Conservation (phyloP, 2,797 vertebrate species). For the Stomatorhinus walkeri region DNA sequence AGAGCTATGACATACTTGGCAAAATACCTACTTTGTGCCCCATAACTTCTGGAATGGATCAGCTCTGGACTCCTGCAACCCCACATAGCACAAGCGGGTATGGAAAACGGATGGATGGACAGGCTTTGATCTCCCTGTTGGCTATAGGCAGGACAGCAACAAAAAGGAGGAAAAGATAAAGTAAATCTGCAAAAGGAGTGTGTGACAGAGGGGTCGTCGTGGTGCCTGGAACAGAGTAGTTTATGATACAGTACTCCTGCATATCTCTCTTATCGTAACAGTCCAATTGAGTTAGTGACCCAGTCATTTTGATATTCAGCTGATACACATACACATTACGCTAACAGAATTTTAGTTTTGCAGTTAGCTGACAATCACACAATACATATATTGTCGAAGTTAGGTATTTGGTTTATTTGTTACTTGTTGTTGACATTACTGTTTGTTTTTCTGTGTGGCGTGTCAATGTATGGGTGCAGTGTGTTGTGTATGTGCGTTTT, state of each 20-base stretch:
- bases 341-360: neutral
- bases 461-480: neutral
- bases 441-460: neutral
- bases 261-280: neutral
- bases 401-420: neutral
- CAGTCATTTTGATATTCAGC: neutral
- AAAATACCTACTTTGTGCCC: neutral
- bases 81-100: neutral
- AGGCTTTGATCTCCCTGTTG: neutral
- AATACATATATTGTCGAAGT: neutral
- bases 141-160: neutral
- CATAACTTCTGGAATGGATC: neutral
- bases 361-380: neutral
- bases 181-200: neutral
- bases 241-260: neutral
- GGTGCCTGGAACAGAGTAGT: neutral
- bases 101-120: neutral
- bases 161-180: neutral
- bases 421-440: neutral
- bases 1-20: neutral
- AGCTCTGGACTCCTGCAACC: neutral
- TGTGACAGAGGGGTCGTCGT: neutral
- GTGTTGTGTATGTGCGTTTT: neutral
- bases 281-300: neutral
- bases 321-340: neutral